Conservation (phyloP, 1,140 invertebrate genomes). For the Ooceraea biroi region DNA sequence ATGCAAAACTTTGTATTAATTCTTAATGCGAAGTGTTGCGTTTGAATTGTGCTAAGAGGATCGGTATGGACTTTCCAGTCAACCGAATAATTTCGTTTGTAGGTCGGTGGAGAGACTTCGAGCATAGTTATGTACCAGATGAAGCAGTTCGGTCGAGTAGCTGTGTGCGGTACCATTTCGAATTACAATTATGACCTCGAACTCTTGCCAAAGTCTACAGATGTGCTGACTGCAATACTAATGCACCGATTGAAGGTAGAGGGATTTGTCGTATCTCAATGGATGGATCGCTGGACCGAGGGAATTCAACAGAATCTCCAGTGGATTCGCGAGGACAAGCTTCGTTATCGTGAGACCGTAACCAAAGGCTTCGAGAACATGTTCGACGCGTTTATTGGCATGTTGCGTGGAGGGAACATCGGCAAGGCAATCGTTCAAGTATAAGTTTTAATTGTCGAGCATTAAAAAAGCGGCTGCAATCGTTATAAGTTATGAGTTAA, state of each 20-base stretch:
- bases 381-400: conserved; percentile 88
- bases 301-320: conserved; percentile 87
- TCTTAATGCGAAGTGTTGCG: too few relatives aligned
- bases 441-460: too few relatives aligned
- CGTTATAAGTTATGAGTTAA: too few relatives aligned
- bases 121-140: conserved; percentile 88
- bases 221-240: conserved; percentile 86
- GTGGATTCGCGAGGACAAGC: conserved; percentile 88
- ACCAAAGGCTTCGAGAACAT: conserved; percentile 89
- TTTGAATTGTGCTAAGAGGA: too few relatives aligned
- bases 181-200: conserved; percentile 82
- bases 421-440: conserved; percentile 89
- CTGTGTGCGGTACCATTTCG: conserved; percentile 89
- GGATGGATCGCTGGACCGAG: conserved; percentile 85
- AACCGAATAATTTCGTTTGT: conserved; percentile 60
- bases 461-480: too few relatives aligned
- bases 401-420: conserved; percentile 88
- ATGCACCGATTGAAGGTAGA: conserved; percentile 88
- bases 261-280: conserved; percentile 88
- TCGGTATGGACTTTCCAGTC: too few relatives aligned
- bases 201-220: conserved; percentile 80
- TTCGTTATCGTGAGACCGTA: conserved; percentile 88
- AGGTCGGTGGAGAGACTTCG: conserved; percentile 90
- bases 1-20: too few relatives aligned
- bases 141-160: conserved; percentile 88